phyloP scores from a whole-genome alignment of 2,888 invertebrate species.

The Sarcophaga variegata region DNA sequence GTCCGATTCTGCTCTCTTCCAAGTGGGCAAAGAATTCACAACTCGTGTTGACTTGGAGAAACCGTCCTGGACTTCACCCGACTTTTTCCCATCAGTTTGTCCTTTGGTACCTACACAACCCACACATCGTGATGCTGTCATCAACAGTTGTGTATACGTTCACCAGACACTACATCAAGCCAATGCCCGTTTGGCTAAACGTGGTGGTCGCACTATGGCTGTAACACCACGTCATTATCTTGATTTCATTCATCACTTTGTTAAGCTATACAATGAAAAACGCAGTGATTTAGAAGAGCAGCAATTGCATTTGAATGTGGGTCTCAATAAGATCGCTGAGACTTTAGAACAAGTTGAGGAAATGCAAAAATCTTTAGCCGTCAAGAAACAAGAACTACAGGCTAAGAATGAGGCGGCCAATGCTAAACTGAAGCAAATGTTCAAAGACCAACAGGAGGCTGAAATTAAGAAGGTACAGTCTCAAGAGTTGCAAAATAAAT shows the following conservation, averaged over 20 bases:
- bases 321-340: constrained; percentile 98
- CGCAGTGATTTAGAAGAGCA: constrained; percentile 99
- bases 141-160: constrained; percentile 98
- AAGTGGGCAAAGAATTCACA: constrained; percentile 98
- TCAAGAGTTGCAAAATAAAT: constrained; percentile 94
- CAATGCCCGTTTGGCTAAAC: constrained; percentile 93
- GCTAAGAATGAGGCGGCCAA: constrained; percentile 99
- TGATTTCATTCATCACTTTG: constrained; percentile 99
- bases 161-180: constrained; percentile 98
- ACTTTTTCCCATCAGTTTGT: constrained; percentile 95
- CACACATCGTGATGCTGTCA: constrained; percentile 96
- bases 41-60: constrained; percentile 96
- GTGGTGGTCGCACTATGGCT: constrained; percentile 97
- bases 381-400: constrained; percentile 96
- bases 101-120: constrained; percentile 89
- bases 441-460: constrained; percentile 99
- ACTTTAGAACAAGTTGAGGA: constrained; percentile 99
- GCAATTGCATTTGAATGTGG: constrained; percentile 98
- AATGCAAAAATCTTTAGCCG: constrained; percentile 98
- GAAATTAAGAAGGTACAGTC: constrained; percentile 99
- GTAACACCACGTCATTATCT: constrained; percentile 99
- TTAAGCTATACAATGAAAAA: constrained; percentile 98
- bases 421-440: constrained; percentile 99
- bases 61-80: constrained; percentile 92
- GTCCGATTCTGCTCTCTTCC: constrained; percentile 97